Conservation (phyloP, 2,888 invertebrate genomes). For the Pyrrhosoma nymphula region DNA sequence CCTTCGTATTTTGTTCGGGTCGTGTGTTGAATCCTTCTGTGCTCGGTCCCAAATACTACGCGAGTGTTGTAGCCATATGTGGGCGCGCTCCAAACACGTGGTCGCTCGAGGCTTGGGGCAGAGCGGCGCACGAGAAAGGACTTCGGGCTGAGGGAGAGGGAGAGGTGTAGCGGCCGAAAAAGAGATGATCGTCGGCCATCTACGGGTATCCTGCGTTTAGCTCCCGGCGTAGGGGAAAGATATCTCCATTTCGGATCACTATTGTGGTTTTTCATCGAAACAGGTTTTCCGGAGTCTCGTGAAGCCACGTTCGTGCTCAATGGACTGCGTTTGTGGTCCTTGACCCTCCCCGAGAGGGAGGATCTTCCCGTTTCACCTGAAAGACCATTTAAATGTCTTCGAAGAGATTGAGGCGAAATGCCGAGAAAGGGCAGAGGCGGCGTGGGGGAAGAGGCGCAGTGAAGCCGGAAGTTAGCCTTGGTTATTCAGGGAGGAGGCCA, state of each 20-base stretch:
- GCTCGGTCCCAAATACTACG: too few species aligned
- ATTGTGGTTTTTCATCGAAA: neutral
- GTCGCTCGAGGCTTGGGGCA: neutral
- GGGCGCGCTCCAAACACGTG: neutral
- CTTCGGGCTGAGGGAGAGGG: neutral
- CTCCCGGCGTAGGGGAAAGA: neutral
- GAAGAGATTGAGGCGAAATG: neutral
- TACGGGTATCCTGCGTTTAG: neutral
- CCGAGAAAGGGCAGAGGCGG: neutral
- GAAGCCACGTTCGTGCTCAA: neutral
- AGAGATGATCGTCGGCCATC: neutral
- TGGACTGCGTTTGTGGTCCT: neutral
- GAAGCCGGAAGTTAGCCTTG: too few species aligned
- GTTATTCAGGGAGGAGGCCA: too few species aligned
- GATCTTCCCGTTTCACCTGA: neutral
- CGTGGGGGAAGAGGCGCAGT: too few species aligned
- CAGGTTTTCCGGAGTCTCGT: neutral
- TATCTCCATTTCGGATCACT: slow-evolving; percentile 19
- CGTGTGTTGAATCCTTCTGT: too few species aligned
- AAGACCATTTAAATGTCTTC: neutral
- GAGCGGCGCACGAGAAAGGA: neutral
- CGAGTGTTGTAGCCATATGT: too few species aligned
- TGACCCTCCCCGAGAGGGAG: neutral
- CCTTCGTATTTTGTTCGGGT: too few species aligned
- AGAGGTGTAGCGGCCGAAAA: neutral